Conservation (phyloP, 2,888 invertebrate species). For the Ormyrus rosae region DNA sequence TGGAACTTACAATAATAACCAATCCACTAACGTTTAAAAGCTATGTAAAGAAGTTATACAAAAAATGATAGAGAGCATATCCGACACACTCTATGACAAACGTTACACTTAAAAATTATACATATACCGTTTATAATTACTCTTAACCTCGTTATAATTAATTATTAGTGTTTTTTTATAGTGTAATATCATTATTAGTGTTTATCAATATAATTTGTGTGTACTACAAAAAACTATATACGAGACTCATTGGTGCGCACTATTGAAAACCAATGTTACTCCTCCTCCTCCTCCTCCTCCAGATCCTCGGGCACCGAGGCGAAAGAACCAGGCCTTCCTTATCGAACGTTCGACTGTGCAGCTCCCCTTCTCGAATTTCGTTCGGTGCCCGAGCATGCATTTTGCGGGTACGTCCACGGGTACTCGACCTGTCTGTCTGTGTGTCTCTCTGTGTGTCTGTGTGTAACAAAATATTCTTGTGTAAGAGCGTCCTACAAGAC, state of each 20-base stretch:
- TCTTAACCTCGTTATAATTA: constrained; percentile 51
- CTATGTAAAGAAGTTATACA: constrained; percentile 44
- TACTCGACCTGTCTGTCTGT: too few relatives aligned
- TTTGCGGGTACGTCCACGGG: too few relatives aligned
- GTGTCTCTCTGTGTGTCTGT: neutral
- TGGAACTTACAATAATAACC: constrained; percentile 36
- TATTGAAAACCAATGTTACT: constrained; percentile 54
- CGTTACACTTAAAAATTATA: constrained; percentile 54
- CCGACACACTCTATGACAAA: constrained; percentile 47
- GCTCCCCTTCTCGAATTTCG: too few relatives aligned
- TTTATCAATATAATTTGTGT: constrained; percentile 54
- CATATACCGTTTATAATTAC: constrained; percentile 52
- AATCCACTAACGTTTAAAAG: constrained; percentile 26
- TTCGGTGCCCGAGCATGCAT: too few relatives aligned
- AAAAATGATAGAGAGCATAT: constrained; percentile 45
- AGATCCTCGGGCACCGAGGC: constrained; percentile 1
- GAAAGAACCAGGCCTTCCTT: neutral
- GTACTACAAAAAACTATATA: constrained; percentile 54
- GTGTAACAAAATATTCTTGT: constrained; percentile 51
- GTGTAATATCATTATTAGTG: constrained; percentile 52
- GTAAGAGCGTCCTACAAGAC: constrained; percentile 27
- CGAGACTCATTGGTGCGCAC: constrained; percentile 51
- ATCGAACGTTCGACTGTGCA: neutral
- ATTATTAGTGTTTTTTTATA: constrained; percentile 51
- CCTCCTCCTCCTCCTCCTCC: neutral